Evolutionary conservation across 2,888 invertebrate species (phyloP), one percentile per base, ranked within the genome.

Genomic region (Agrotis segetum): DNA sequence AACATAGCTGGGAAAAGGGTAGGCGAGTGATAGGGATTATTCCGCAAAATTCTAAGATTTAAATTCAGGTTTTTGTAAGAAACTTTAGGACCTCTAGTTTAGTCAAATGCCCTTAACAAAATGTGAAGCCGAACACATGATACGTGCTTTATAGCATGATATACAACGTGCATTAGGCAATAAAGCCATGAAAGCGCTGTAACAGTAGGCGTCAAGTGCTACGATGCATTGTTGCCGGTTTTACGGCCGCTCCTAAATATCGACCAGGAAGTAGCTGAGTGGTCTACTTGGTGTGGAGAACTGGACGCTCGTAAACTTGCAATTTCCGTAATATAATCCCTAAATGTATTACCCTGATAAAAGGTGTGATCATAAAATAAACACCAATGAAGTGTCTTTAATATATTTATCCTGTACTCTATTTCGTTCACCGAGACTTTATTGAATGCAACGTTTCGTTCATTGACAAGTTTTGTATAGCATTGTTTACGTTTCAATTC

Each of bases 211-310:
- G 83, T 79, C 84, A 82, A 84, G 83, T 83, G 80, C 69, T 80
- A 63, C 81, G 74, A 63, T 82, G 84, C 84, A 84, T 85, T 84
- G 86, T 84, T 84, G 81, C 76, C 61, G 56, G 77, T 87, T 88
- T 40, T 86, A 87, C 71, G 74, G 87, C 89, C 89, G 85, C 88
- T 89, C 91, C 92, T 89, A 89, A 90, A 90, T 90, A 93, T 90
- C 88, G 90, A 92, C 84, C 91, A 87, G 90, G 89, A 91, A 90
- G 86, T 87, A 72, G 82, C 74, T 59, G 70, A 85, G 78, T 81
- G 73, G 69, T 75, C 83, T 71, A 77, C 76, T 82, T 71, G 59
- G 55, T 65, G 61, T 76, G 65, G 72, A 68, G 56, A 74, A 72
- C 69, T 71, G 68, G 40, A 71, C 58, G 75, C 55, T 81, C 85